Percentiles rank a stretch among this genome's conserved stretches.
phyloP scores from a whole-genome alignment of 2,888 invertebrate genomes.

The Atrina japonica region DNA sequence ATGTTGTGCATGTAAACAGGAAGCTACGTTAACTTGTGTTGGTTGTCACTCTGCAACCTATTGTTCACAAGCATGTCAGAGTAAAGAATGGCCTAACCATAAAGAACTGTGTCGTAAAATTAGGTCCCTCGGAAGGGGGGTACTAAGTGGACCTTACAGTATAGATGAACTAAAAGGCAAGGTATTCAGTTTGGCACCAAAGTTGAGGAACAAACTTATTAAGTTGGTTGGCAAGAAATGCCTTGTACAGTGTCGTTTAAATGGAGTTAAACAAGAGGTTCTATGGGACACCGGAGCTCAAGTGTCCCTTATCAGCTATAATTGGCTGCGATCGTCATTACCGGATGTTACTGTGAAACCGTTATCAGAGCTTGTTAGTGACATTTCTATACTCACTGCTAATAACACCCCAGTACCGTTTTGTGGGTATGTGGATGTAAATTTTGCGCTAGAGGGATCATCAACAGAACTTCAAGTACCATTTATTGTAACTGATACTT shows the following conservation, averaged over 20 bases:
- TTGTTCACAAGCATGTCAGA: slow-evolving; percentile 13
- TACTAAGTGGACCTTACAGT: no score
- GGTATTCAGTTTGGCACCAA: neutral
- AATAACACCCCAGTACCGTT: neutral
- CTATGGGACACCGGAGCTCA: slow-evolving; percentile 40
- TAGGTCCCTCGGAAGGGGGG: no score
- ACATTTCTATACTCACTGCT: no score
- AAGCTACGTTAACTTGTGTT: neutral
- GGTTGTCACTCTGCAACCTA: slow-evolving; percentile 8
- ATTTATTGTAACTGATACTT: neutral
- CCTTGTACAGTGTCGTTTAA: neutral
- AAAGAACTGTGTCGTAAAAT: neutral
- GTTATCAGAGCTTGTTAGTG: slow-evolving; percentile 21
- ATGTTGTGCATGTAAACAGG: neutral
- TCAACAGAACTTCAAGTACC: neutral
- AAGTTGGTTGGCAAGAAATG: slow-evolving; percentile 24
- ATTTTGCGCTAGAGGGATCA: neutral
- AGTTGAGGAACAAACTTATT: neutral
- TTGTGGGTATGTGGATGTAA: neutral
- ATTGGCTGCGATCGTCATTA: slow-evolving; percentile 1
- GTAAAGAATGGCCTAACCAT: neutral
- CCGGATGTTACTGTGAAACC: slow-evolving; percentile 3
- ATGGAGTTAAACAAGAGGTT: neutral
- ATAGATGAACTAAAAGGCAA: neutral
- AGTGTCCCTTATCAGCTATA: slow-evolving; percentile 25